A percentile compares a stretch with the other conserved stretches of the same genome.
Evolutionary conservation across 2,797 vertebrate species (phyloP).

Genomic region (Hafferia zeledoni): DNA sequence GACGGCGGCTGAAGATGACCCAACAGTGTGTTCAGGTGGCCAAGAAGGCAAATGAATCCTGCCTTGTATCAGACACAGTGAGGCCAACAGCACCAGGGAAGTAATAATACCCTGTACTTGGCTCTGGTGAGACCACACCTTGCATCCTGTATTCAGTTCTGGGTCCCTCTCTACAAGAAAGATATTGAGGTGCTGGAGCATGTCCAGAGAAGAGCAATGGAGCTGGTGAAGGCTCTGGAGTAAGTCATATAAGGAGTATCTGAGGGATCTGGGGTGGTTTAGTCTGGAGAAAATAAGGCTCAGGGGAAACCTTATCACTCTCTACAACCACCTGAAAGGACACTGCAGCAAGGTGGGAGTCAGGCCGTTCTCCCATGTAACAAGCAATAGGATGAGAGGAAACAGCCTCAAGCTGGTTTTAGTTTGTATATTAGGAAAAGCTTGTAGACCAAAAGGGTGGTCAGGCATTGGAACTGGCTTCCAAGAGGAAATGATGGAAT

Average conservation of each 20-base stretch:
- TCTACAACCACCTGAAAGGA: background rate
- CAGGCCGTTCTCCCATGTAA: background rate
- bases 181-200: fast-evolving
- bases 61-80: fast-evolving
- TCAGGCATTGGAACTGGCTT: background rate
- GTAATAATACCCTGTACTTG: fast-evolving
- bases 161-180: background rate
- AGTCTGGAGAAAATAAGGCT: background rate
- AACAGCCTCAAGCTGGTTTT: background rate
- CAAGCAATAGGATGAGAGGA: fast-evolving
- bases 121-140: background rate
- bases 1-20: fast-evolving
- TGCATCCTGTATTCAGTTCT: fast-evolving
- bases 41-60: background rate
- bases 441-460: background rate
- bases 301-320: fast-evolving
- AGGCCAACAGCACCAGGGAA: background rate
- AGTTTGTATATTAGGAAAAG: background rate
- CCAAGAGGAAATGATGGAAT: background rate
- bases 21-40: no score
- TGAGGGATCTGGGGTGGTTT: fast-evolving
- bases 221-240: background rate
- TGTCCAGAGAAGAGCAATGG: fast-evolving
- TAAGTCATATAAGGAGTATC: fast-evolving
- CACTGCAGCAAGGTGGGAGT: fast-evolving